Evolutionary conservation across 2,888 invertebrate genomes (phyloP).

Genomic region (Ernsta delagoae): DNA sequence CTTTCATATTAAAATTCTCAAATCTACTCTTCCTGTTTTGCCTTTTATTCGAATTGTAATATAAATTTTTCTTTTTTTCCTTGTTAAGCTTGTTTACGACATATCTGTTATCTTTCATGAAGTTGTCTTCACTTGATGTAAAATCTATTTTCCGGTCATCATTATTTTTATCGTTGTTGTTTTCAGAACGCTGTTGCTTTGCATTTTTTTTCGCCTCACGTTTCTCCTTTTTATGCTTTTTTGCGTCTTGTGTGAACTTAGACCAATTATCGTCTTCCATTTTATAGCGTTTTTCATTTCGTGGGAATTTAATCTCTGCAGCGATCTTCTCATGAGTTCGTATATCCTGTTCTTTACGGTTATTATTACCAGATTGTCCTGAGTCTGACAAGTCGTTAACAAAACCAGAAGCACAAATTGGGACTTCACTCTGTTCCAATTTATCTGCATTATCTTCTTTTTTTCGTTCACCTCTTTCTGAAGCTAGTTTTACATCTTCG

Average conservation of each 20-base stretch:
- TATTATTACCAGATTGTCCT: neutral
- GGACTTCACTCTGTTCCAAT: neutral
- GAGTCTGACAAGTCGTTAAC: neutral
- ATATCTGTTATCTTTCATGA: constrained; percentile 74
- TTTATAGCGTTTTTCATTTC: constrained; percentile 20
- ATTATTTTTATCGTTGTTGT: constrained; percentile 58
- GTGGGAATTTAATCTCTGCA: constrained; percentile 14
- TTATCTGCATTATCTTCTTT: neutral
- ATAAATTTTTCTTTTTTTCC: constrained; percentile 68
- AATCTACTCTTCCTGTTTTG: constrained; percentile 75
- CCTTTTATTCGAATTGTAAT: constrained; percentile 68
- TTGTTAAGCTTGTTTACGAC: constrained; percentile 59
- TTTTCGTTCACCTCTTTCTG: neutral
- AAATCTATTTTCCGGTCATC: constrained; percentile 49
- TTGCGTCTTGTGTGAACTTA: constrained; percentile 20
- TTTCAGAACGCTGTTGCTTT: constrained; percentile 9
- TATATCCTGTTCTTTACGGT: constrained; percentile 3
- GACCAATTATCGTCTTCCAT: constrained; percentile 14
- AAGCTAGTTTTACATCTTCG: neutral
- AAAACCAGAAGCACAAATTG: neutral
- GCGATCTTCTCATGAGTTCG: neutral
- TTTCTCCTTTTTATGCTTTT: constrained; percentile 77
- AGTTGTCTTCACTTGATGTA: constrained; percentile 63
- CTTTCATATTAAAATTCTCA: constrained; percentile 78
- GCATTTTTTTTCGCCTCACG: constrained; percentile 28